These are phyloP conservation scores for Sinotaia quadrata DNA, from an alignment of 2,888 invertebrate species.

Conservation along the genomic window DNA sequence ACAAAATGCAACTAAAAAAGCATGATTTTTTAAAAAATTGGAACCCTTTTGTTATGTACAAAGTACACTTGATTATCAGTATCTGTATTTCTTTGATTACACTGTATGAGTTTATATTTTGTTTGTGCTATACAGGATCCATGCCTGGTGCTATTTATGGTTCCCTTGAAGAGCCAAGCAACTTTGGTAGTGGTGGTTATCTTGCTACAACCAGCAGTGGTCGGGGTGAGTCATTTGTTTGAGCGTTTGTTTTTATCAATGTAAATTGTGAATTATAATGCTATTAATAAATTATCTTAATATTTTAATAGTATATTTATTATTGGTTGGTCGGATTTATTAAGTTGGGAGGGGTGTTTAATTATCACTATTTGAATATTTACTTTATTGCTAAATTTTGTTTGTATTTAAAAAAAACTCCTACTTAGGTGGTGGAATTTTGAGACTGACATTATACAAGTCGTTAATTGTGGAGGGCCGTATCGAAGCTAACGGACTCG, in stretches of 20 bases:
- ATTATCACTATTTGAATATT: too few species aligned
- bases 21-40: too few species aligned
- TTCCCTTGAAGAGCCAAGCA: conserved; percentile 34
- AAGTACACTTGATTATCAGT: too few species aligned
- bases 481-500: conserved; percentile 44
- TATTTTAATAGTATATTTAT: neutral
- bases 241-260: neutral
- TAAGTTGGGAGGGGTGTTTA: neutral
- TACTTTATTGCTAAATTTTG: neutral
- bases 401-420: neutral
- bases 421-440: conserved; percentile 49
- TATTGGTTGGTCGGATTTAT: neutral
- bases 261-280: neutral
- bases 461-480: conserved; percentile 49
- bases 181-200: conserved; percentile 53
- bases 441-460: conserved; percentile 39
- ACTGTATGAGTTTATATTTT: too few species aligned
- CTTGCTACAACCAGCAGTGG: conserved; percentile 43
- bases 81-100: too few species aligned
- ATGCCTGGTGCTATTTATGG: conserved; percentile 42
- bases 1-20: too few species aligned
- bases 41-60: too few species aligned
- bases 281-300: neutral
- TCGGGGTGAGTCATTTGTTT: conserved; percentile 35
- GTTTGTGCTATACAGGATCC: conserved; percentile 10